Percentiles rank a stretch among this genome's conserved stretches.
Evolutionary conservation across 2,797 vertebrate genomes (phyloP).

Genomic region (Gambusia yucatana): DNA sequence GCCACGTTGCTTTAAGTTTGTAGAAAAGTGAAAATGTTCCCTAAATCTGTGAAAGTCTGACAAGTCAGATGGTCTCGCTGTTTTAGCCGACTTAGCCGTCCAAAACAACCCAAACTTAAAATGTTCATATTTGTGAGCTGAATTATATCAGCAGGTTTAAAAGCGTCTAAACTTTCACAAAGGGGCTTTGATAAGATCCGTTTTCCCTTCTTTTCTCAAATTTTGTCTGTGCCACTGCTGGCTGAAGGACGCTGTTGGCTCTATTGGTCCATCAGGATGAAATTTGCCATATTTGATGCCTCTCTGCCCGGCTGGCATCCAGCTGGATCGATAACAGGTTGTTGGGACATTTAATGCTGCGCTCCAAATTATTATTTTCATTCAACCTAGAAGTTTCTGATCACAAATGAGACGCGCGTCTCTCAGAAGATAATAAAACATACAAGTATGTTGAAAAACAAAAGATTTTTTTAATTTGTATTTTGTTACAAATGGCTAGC

Average conservation of each 20-base stretch:
- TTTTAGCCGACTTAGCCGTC: neutral
- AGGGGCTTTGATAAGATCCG: neutral
- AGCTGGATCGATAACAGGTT: no score
- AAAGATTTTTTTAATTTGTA: no score
- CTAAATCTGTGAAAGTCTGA: neutral
- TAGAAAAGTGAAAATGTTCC: neutral
- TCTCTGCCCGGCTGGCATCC: no score
- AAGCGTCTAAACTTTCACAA: neutral
- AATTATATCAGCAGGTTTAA: neutral
- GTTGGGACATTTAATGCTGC: neutral
- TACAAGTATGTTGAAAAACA: neutral
- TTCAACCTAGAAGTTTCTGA: neutral
- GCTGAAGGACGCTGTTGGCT: neutral
- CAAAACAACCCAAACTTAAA: neutral
- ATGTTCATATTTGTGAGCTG: neutral
- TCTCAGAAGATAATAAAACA: neutral
- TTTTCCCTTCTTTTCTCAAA: neutral
- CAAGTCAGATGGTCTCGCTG: neutral
- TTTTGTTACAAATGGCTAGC: no score
- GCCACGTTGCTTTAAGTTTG: neutral
- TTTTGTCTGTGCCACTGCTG: neutral
- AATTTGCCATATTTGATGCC: neutral
- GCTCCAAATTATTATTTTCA: neutral
- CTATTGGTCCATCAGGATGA: neutral
- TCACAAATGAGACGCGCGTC: neutral